Evolutionary conservation across 1,140 invertebrate genomes (phyloP).

Genomic region (Euschistus heros): DNA sequence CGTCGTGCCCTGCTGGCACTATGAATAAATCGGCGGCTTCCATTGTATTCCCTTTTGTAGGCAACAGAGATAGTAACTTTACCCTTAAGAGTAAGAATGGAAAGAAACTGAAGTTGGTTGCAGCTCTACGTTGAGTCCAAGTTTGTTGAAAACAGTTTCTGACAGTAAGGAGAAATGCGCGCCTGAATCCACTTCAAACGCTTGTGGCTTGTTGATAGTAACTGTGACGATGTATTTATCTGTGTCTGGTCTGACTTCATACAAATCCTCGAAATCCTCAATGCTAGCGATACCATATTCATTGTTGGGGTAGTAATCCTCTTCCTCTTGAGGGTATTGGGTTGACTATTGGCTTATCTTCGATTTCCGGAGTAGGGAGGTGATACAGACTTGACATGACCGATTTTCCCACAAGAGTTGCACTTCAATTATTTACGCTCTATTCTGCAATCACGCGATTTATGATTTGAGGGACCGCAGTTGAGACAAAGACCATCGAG

Average conservation of each 20-base stretch:
- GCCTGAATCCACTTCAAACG: too few relatives aligned
- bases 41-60: neutral
- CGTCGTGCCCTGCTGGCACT: too few relatives aligned
- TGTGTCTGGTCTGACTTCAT: neutral
- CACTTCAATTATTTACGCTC: neutral
- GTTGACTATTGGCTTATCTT: too few relatives aligned
- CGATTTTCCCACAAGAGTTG: neutral
- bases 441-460: neutral
- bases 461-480: constrained; percentile 1
- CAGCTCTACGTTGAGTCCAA: neutral
- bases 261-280: too few relatives aligned
- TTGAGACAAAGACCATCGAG: neutral
- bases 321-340: neutral
- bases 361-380: neutral
- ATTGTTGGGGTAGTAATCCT: too few relatives aligned
- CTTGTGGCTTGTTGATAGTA: neutral
- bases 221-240: neutral
- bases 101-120: too few relatives aligned
- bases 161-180: neutral
- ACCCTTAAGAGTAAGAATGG: neutral
- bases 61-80: neutral
- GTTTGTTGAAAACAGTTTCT: neutral
- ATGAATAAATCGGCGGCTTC: neutral
- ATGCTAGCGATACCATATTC: too few relatives aligned
- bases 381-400: neutral